phyloP scores from a whole-genome alignment of 2,797 vertebrate species.

The Squalus acanthias region DNA sequence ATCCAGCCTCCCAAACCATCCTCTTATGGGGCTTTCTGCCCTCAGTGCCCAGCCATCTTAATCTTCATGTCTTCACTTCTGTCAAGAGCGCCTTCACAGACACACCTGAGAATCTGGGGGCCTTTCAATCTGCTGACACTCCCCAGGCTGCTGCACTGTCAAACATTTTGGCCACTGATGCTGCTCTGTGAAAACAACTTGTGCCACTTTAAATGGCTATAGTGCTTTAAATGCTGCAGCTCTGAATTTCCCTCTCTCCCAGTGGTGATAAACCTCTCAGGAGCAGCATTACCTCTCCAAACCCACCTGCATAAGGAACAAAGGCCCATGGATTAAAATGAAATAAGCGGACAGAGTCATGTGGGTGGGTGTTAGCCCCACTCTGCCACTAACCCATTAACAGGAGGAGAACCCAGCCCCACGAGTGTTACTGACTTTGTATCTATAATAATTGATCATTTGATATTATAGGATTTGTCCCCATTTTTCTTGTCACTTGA shows the following conservation, averaged over 20 bases:
- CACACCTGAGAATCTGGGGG: too few relatives aligned
- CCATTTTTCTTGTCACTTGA: background rate
- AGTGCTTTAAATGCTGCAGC: background rate
- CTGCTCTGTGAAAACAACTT: background rate
- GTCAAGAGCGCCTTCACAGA: too few relatives aligned
- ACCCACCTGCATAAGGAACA: too few relatives aligned
- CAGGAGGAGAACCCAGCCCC: too few relatives aligned
- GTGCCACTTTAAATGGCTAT: background rate
- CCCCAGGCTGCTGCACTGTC: background rate
- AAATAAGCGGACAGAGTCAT: background rate
- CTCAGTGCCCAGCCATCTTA: too few relatives aligned
- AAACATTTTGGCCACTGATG: background rate
- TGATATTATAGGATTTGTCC: background rate
- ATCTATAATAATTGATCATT: background rate
- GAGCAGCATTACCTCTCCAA: background rate
- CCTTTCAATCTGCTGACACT: background rate
- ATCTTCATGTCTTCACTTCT: too few relatives aligned
- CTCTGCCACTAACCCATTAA: too few relatives aligned
- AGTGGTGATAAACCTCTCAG: background rate
- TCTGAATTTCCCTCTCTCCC: background rate
- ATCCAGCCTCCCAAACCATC: background rate
- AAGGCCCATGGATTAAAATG: too few relatives aligned
- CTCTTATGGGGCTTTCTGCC: too few relatives aligned
- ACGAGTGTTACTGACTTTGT: background rate
- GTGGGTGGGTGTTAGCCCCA: background rate